Evolutionary conservation across 2,113 vertebrate species (phyloP), one percentile per base, ranked within the genome.

Genomic region (Bostrychus sinensis): DNA sequence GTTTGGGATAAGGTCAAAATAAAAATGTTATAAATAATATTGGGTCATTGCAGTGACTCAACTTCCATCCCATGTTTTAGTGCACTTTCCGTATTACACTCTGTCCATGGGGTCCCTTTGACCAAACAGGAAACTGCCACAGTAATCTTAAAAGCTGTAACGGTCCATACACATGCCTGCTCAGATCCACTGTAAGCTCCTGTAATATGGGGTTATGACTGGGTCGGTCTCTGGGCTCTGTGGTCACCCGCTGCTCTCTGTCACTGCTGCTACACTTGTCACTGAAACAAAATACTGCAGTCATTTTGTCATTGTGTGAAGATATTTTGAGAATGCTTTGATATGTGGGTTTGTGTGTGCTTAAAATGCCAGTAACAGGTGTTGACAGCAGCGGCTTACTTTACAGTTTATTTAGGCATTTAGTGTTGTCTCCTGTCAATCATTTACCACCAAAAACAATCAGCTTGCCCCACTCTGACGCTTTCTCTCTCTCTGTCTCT

Each of bases 41-140:
- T 10, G 22, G 45, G 36, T 38, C 16, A 11, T 66, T 14, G 8
- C 13, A 28, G 8, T 26, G 6, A 28, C 1, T 20, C 23, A 3
- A 25, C 30, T 32, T n/a, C n/a, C 30, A 32, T 4, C 28, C 37
- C 13, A 39, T 39, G 11, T 39, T 39, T 12, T 12, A 12, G 37
- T 6, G 10, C 30, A 32, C 30, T 28, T 34, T 36, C 36, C 8
- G 1, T 64, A 22, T 41, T 58, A 0, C 36, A 22, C 0, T 38
- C 7, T 14, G 20, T n/a, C 66, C 62, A 67, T 13, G 6, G 51
- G 42, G 69, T 60, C 70, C 30, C 41, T 57, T 36, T 11, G 42
- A 48, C 42, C 63, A 77, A 83, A 86, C 80, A 82, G 78, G 75
- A 86, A 82, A 66, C 58, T 66, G 59, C 62, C 60, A 22, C 22